Conservation (phyloP, 2,797 vertebrate species). For the Melanitta fusca region DNA sequence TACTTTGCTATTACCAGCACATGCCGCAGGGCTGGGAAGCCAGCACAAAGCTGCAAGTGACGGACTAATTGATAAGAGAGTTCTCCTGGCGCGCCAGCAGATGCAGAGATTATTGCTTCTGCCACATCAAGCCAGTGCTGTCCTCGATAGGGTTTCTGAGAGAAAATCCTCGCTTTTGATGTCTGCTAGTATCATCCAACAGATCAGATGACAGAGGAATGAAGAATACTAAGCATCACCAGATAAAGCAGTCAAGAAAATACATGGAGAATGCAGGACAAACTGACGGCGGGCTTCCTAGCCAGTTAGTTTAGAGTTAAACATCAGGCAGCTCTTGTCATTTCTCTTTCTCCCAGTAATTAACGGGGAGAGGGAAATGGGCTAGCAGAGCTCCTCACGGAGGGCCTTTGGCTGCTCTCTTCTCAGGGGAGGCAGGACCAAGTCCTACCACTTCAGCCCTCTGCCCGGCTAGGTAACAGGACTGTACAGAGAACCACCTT, state of each 20-base stretch:
- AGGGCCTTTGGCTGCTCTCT: background rate
- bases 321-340: background rate
- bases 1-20: background rate
- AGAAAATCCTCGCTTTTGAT: background rate
- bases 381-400: background rate
- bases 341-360: background rate
- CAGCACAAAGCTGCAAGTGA: background rate
- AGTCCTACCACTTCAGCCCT: background rate
- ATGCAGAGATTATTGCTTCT: constrained; percentile 4
- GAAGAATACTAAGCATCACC: background rate
- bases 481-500: background rate
- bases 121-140: background rate
- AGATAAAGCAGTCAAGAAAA: constrained; percentile 5
- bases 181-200: background rate
- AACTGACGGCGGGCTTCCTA: background rate
- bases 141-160: background rate
- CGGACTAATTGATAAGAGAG: background rate
- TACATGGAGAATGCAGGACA: background rate
- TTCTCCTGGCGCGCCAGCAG: background rate
- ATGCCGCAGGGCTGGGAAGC: rapidly evolving
- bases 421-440: background rate
- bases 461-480: background rate
- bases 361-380: background rate
- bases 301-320: background rate
- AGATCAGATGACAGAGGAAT: background rate